Base-by-base conservation (phyloP, 2,888 invertebrate genomes). In the Homarus gammarus region DNA sequence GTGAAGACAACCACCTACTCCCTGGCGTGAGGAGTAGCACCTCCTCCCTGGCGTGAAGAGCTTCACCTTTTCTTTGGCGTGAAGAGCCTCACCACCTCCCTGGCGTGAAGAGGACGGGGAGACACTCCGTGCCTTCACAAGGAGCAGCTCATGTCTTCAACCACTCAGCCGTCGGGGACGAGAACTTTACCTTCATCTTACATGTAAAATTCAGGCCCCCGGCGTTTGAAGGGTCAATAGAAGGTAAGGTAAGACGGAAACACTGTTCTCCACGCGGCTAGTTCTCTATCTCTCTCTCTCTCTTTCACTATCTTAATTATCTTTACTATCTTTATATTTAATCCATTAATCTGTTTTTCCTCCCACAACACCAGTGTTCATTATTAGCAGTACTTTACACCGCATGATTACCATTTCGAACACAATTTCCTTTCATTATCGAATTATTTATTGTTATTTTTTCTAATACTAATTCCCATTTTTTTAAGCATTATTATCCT, bases 161-260 rank as follows among this genome's bases (percentile, higher is more conserved):
- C 85, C 85, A 78, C 85, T 85, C 85, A 85, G 77, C 61, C 77
- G 85, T 56, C 85, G 85, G 85, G 85, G 51, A 61, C 77, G 56
- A n/a, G 72, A 78, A 68, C 72, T 85, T 85, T 85, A 85, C 85
- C 68, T 78, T 78, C 33, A 77, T 78, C 31, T 44, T 75, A 49
- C 85, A 85, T 78, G 77, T 72, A 72, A 84, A 84, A 72, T 72
- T 84, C 72, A 72, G 83, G 83, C 83, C 83, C 83, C 83, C 83
- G 83, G 83, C 83, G 83, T 72, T 51, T 84, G 83, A 84, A 84
- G 73, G 83, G 83, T 84, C 31, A 84, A 64, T 31, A 44, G 8
- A 27, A 77, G 72, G 49, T 6, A 56, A 38, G 40, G 44, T 22
- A 38, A 64, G 68, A 18, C 10, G 33, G 15, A 56, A 56, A 56